Conservation (phyloP, 2,113 vertebrate species). For the Puffinus mauretanicus region DNA sequence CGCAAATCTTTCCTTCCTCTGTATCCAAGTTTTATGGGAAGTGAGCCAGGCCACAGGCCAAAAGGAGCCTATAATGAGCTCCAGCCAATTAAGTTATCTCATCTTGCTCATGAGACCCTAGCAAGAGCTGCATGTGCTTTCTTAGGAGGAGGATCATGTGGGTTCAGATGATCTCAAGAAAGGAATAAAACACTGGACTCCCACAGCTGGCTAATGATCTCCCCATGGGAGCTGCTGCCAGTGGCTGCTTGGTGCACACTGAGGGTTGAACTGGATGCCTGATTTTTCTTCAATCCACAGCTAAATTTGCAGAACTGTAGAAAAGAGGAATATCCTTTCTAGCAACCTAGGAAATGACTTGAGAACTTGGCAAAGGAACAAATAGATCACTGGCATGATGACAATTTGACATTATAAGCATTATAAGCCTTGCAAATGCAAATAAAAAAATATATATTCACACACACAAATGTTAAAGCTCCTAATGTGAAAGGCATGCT, state of each 20-base stretch:
- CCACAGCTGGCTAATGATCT: neutral
- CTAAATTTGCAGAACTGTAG: neutral
- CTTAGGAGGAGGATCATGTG: neutral
- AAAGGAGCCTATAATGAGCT: neutral
- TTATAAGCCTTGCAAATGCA: neutral
- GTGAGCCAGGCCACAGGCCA: neutral
- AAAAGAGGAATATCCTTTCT: neutral
- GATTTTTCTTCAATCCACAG: neutral
- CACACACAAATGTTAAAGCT: neutral
- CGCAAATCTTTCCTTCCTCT: neutral
- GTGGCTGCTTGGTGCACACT: too few relatives aligned
- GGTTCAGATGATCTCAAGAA: neutral
- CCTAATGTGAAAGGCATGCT: neutral
- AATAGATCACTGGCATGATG: neutral
- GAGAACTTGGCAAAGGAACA: neutral
- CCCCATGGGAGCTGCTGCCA: neutral
- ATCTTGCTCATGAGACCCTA: neutral
- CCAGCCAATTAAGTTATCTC: neutral
- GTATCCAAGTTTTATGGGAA: neutral
- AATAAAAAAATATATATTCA: neutral
- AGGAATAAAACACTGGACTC: neutral
- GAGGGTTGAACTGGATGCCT: neutral
- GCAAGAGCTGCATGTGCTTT: neutral
- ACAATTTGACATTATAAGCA: neutral
- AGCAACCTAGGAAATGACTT: neutral